Percentiles rank a stretch among this genome's conserved stretches.
Evolutionary conservation across 2,888 invertebrate genomes (phyloP).

Genomic region (Orthonevra nobilis): DNA sequence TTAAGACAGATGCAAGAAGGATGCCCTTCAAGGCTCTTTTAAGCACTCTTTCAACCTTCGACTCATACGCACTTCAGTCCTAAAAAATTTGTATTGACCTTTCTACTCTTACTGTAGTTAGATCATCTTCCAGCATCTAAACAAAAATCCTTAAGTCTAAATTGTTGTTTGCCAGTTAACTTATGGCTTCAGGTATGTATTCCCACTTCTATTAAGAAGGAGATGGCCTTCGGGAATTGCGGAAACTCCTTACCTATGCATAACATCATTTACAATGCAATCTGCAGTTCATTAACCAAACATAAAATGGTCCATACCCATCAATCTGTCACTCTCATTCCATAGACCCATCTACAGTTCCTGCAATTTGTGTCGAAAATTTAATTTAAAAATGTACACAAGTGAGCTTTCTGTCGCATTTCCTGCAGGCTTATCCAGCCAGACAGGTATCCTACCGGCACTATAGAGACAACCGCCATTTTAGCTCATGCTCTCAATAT

Average conservation of each 20-base stretch:
- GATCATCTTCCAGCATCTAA: too few relatives aligned
- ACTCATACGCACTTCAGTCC: too few relatives aligned
- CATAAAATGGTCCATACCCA: not conserved
- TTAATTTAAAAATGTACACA: slow-evolving; percentile 2
- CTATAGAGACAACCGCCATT: slow-evolving; percentile 34
- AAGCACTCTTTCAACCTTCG: too few relatives aligned
- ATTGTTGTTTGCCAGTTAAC: too few relatives aligned
- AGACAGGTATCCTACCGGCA: slow-evolving; percentile 15
- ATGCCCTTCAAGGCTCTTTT: too few relatives aligned
- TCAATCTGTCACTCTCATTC: not conserved
- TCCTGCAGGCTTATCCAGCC: slow-evolving; percentile 30
- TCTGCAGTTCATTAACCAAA: slow-evolving; percentile 43
- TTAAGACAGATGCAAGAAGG: too few relatives aligned
- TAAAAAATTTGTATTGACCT: too few relatives aligned
- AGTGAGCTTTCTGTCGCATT: slow-evolving; percentile 34
- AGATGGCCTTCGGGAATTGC: not conserved
- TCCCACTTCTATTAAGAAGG: too few relatives aligned
- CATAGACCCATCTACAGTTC: slow-evolving; percentile 8
- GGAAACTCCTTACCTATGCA: not conserved
- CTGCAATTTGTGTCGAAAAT: slow-evolving; percentile 30
- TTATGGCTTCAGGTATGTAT: too few relatives aligned
- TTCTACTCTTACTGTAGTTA: too few relatives aligned
- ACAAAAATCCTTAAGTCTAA: too few relatives aligned
- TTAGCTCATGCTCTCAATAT: slow-evolving; percentile 51
- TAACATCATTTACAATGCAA: slow-evolving; percentile 45